phyloP scores from a whole-genome alignment of 2,888 invertebrate genomes.

The Orgyia antiqua region DNA sequence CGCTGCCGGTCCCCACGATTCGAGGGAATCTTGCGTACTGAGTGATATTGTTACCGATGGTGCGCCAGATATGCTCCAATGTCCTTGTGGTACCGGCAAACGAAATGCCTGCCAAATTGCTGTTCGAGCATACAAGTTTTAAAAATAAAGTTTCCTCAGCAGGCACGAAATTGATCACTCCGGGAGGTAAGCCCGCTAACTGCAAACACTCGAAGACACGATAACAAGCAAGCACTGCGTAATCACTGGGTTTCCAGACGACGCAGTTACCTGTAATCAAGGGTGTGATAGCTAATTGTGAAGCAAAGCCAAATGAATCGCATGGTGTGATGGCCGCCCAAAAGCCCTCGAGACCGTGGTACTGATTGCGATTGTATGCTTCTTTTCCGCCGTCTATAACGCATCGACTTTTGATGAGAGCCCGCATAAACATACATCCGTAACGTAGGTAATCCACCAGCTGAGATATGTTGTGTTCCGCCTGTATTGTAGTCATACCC shows the following conservation, averaged over 20 bases:
- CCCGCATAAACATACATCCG: slow-evolving; percentile 86
- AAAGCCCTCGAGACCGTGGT: slow-evolving; percentile 94
- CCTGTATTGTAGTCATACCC: slow-evolving; percentile 92
- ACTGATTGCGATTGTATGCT: slow-evolving; percentile 86
- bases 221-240: slow-evolving; percentile 93
- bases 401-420: slow-evolving; percentile 88
- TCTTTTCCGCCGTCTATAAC: slow-evolving; percentile 84
- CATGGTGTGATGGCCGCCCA: slow-evolving; percentile 96
- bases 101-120: slow-evolving; percentile 91
- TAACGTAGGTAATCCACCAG: slow-evolving; percentile 92
- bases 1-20: slow-evolving; percentile 94
- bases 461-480: slow-evolving; percentile 95
- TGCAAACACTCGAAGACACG: slow-evolving; percentile 88
- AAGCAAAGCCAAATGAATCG: slow-evolving; percentile 97
- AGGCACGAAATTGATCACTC: slow-evolving; percentile 95
- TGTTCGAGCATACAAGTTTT: slow-evolving; percentile 86
- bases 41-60: slow-evolving; percentile 88
- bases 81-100: slow-evolving; percentile 96
- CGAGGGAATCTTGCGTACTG: slow-evolving; percentile 90
- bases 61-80: slow-evolving; percentile 90
- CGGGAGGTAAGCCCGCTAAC: slow-evolving; percentile 94
- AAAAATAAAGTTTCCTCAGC: slow-evolving; percentile 94
- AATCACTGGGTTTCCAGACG: slow-evolving; percentile 96
- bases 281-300: slow-evolving; percentile 91
- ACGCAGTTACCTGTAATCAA: slow-evolving; percentile 91